phyloP scores from a whole-genome alignment of 2,113 vertebrate genomes.

The Rhinopomastus cyanomelas region DNA sequence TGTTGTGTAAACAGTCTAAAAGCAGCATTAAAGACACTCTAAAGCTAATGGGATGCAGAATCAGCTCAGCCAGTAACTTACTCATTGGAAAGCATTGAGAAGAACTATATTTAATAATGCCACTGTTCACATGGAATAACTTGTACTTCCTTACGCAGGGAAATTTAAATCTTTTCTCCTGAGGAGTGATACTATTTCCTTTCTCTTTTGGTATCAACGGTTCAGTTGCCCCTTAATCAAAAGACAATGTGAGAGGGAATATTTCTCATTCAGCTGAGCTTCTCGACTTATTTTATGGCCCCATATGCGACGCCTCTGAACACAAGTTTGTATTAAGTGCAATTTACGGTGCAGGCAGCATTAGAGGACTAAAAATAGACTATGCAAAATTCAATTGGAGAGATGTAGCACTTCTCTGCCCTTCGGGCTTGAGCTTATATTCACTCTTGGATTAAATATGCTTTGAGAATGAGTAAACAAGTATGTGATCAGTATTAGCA shows the following conservation, averaged over 20 bases:
- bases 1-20: background rate
- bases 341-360: background rate
- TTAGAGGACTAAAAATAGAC: constrained; percentile 15
- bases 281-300: constrained; percentile 52
- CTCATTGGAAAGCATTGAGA: constrained; percentile 10
- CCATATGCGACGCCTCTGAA: constrained; percentile 20
- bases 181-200: constrained; percentile 26
- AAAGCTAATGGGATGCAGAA: background rate
- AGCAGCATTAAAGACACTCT: background rate
- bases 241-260: constrained; percentile 56
- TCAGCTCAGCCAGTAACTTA: background rate
- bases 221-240: constrained; percentile 47
- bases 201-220: constrained; percentile 48
- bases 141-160: constrained; percentile 46
- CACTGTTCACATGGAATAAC: constrained; percentile 46
- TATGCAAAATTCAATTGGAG: background rate
- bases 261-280: constrained; percentile 31
- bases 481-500: background rate
- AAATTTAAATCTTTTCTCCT: constrained; percentile 53
- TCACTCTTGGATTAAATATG: constrained; percentile 26
- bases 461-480: background rate
- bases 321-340: constrained; percentile 30
- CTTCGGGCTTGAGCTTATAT: constrained; percentile 25
- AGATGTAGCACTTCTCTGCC: background rate
- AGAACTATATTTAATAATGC: constrained; percentile 46